These are phyloP conservation scores for Aphis craccivora DNA, from an alignment of 1,140 invertebrate species.

Conservation along the genomic window DNA sequence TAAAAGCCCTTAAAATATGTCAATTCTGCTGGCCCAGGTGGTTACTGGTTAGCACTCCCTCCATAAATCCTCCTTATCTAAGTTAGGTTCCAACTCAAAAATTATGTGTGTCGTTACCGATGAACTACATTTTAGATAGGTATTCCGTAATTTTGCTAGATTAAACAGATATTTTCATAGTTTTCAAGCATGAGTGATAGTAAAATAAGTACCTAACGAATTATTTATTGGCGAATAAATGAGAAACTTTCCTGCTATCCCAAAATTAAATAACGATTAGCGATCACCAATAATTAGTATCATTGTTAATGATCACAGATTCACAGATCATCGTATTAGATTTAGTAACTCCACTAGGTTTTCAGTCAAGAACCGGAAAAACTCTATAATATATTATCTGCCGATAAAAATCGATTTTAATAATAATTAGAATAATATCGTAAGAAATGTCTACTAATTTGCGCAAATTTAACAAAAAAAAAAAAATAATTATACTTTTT, in stretches of 20 bases:
- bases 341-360: background rate
- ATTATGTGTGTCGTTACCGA: background rate
- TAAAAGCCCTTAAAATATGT: too few relatives aligned
- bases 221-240: background rate
- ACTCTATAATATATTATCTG: background rate
- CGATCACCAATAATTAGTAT: background rate
- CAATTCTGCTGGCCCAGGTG: too few relatives aligned
- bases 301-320: background rate
- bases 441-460: background rate
- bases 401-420: background rate
- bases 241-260: background rate
- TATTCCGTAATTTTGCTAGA: background rate
- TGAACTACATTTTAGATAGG: background rate
- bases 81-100: background rate
- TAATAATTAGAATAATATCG: background rate
- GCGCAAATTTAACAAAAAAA: too few relatives aligned
- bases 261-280: background rate
- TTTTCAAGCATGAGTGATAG: background rate
- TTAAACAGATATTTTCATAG: background rate
- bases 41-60: too few relatives aligned
- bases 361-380: background rate
- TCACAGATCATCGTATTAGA: background rate
- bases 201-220: background rate
- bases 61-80: too few relatives aligned
- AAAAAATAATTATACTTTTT: too few relatives aligned